Base-by-base conservation (phyloP, 1,140 invertebrate genomes). In the Araneus ventricosus region DNA sequence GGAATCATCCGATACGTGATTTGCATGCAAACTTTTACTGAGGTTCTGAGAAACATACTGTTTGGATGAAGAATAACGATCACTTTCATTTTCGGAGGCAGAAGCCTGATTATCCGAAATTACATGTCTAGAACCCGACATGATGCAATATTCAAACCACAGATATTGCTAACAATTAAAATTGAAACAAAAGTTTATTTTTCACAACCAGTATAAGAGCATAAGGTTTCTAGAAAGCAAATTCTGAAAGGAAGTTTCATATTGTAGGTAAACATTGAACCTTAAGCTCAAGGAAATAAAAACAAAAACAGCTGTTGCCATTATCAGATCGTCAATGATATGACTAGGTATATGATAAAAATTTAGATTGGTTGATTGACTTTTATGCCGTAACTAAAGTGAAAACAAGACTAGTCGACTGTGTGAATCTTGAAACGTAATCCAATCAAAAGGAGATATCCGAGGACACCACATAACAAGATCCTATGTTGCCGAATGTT, bases 1-100 rank as follows among this genome's bases (percentile, higher is more conserved):
- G 10, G 45, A 37, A 24, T 79, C 70, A 59, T 90, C 88, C 37
- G 67, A 90, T 52, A n/a, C 27, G 57, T 90, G 88, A 20, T 37
- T 57, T 24, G 45, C 22, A 34, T 80, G 88, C 41, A 80, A 80
- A 37, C 45, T 22, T 80, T 90, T 90, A 41, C 57, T 90, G 52
- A n/a, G 20, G 30, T 84, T 84, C 2, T 24, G 30, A 30, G 45
- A 7, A 37, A 6, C 6, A 52, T 82, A 20, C 41, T 91, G 75
- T 37, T 59, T 84, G 27, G 57, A 7, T 61, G 61, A 39, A n/a
- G 39, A 79, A 84, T 84, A 67, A 63, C 80, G 89, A 91, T 91
- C 89, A 84, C 59, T 91, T 91, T 91, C 89, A 63, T 84, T 91
- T 84, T 91, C 89, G 20, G 89, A 91, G 37, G 89, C 89, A 91